phyloP scores from a whole-genome alignment of 2,113 vertebrate species.

The Mormoops blainvillei region DNA sequence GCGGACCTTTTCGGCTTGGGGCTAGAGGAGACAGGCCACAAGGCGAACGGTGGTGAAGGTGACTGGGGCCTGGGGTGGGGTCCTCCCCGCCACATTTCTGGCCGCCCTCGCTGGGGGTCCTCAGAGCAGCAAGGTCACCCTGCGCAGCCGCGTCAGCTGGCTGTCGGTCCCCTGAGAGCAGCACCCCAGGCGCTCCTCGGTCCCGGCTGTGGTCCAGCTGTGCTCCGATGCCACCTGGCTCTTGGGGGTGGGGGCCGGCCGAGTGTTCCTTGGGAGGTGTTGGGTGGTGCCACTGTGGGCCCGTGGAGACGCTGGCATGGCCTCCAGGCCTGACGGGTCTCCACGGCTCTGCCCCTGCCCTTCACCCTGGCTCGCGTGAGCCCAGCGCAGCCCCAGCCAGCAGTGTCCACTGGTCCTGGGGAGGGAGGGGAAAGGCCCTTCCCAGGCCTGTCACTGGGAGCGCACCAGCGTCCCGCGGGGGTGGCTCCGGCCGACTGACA shows the following conservation, averaged over 20 bases:
- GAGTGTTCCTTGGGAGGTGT: accelerated
- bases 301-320: accelerated
- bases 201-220: background rate
- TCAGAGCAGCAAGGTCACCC: background rate
- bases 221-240: background rate
- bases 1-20: slow-evolving; percentile 93
- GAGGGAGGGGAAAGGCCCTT: background rate
- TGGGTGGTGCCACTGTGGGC: too few species aligned
- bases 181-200: too few species aligned
- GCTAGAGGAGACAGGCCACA: slow-evolving; percentile 79
- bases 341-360: accelerated
- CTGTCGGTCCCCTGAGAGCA: background rate
- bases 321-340: background rate
- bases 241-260: background rate
- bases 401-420: too few species aligned
- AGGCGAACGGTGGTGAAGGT: slow-evolving; percentile 91
- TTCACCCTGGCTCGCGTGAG: accelerated
- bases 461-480: too few species aligned
- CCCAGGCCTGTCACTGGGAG: background rate
- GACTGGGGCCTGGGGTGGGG: background rate
- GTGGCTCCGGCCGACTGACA: background rate
- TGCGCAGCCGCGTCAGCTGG: accelerated
- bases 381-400: background rate
- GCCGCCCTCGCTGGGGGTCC: too few species aligned
- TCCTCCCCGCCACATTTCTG: background rate